A percentile compares a stretch with the other conserved stretches of the same genome.
These are phyloP conservation scores for Phycodurus eques DNA, from an alignment of 2,113 vertebrate species.

Conservation along the genomic window DNA sequence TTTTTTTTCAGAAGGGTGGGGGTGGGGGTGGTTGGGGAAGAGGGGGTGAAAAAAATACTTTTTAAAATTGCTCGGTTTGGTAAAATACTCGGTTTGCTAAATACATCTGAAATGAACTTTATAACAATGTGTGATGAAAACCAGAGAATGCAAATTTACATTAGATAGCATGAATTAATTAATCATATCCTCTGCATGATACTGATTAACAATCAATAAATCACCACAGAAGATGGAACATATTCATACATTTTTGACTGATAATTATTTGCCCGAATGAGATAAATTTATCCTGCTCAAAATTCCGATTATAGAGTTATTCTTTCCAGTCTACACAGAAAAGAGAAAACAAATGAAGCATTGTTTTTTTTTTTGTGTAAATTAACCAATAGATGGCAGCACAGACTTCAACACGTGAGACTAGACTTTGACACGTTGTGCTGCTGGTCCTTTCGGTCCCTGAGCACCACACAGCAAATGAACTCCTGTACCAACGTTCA, in stretches of 20 bases:
- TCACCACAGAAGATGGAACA: background rate
- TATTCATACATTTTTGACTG: background rate
- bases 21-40: too few relatives aligned
- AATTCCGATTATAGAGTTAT: background rate
- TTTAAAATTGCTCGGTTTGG: background rate
- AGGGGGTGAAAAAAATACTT: too few relatives aligned
- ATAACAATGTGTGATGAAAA: background rate
- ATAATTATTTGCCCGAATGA: background rate
- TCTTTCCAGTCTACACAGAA: background rate
- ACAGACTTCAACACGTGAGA: conserved; percentile 39
- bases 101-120: background rate
- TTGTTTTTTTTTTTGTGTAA: background rate
- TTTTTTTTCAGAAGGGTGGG: background rate
- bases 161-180: background rate
- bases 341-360: too few relatives aligned
- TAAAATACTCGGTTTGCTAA: background rate
- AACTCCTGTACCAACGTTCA: conserved; percentile 28
- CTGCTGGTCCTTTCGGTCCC: conserved; percentile 77
- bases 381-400: conserved; percentile 70
- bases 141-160: background rate
- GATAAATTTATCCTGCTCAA: background rate
- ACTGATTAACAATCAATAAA: background rate
- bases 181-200: background rate
- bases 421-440: conserved; percentile 25
- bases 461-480: conserved; percentile 65